A percentile compares a stretch with the other conserved stretches of the same genome.
Evolutionary conservation across 2,797 vertebrate species (phyloP).

Genomic region (Scolopax rusticola): DNA sequence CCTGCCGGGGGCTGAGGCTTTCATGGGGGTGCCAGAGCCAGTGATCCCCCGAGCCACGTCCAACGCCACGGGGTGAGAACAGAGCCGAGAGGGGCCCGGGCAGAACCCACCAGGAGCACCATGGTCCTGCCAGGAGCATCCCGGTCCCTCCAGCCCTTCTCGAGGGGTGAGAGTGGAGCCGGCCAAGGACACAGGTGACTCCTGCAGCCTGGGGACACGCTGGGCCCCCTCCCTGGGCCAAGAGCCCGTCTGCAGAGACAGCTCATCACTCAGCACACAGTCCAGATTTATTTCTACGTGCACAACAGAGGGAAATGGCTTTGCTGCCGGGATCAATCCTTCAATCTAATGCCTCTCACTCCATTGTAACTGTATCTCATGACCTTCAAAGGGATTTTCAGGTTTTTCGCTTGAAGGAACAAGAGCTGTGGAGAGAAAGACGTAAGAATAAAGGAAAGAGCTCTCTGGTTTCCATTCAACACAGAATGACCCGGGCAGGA

Average conservation of each 20-base stretch:
- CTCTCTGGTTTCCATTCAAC: background rate
- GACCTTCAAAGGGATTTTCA: constrained; percentile 34
- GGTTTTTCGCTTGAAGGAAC: constrained; percentile 55
- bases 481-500: background rate
- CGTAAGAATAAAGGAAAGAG: background rate
- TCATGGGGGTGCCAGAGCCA: accelerated
- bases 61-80: background rate
- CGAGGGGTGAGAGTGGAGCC: background rate
- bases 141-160: accelerated
- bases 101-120: background rate
- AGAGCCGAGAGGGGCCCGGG: background rate
- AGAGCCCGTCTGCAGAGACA: background rate
- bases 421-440: background rate
- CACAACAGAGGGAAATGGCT: constrained; percentile 70
- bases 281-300: constrained; percentile 68
- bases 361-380: constrained; percentile 70
- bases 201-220: background rate
- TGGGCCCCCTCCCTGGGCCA: background rate
- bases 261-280: constrained; percentile 48
- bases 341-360: constrained; percentile 73
- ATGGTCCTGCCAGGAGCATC: background rate
- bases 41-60: accelerated
- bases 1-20: background rate
- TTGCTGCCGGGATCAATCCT: constrained; percentile 75
- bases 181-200: accelerated